Evolutionary conservation across 2,113 vertebrate species (phyloP), one percentile per base, ranked within the genome.

Genomic region (Pionites leucogaster): DNA sequence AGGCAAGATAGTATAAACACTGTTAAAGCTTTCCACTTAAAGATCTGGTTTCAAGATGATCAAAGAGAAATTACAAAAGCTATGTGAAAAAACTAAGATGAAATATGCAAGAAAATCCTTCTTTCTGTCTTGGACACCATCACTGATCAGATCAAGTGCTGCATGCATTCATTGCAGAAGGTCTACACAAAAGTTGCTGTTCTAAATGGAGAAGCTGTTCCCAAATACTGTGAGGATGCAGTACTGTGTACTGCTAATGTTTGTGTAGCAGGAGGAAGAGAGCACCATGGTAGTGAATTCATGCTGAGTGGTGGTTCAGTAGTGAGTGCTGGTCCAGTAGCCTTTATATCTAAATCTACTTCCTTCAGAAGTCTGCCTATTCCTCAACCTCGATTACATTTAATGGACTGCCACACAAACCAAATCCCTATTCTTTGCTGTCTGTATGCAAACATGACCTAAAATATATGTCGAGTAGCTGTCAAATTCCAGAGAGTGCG

Each of bases 1-100:
- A 79, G n/a, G 25, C 78, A 95, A 74, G 60, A 42, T 15, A 52
- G 23, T 62, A 70, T 46, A 70, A 90, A 75, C 70, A 92, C 55
- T 17, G 41, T 27, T 91, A 82, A 88, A 88, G 39, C 47, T 68
- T 35, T 60, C 57, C 52, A 77, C 84, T 83, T 77, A 35, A 25
- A 72, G 72, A 64, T 77, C 77, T 93, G 59, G 3, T 65, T 88
- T 86, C 39, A 42, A 55, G 68, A 64, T 35, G 84, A 93, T 77
- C 52, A 91, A 91, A 94, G 53, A 42, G 53, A 91, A 94, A 80
- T 72, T 81, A 86, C 68, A 81, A 93, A 94, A 83, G 68, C 68
- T 20, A 8, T 11, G 44, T 44, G 47, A 71, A 68, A 80, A 86
- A 92, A 91, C 39, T 91, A 86, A 86, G 11, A 86, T 50, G 46